phyloP scores from a whole-genome alignment of 1,140 invertebrate genomes.

The Drosophila truncata region DNA sequence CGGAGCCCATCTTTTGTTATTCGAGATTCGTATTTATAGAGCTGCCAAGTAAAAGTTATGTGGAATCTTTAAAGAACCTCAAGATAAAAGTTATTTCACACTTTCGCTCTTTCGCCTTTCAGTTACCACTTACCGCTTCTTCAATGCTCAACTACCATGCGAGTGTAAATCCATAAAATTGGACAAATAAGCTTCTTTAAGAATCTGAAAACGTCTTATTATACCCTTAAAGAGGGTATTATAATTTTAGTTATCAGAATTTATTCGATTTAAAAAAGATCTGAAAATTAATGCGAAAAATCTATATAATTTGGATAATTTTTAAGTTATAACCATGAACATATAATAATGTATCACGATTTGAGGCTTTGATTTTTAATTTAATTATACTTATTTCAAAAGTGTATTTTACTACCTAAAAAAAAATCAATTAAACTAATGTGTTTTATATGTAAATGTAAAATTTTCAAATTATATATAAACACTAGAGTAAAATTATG shows the following conservation, averaged over 20 bases:
- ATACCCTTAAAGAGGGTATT: not conserved
- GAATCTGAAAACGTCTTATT: not conserved
- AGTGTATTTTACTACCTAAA: no score
- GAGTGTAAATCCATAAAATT: conserved; percentile 7
- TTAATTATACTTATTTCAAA: no score
- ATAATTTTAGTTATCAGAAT: not conserved
- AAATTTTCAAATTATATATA: not conserved
- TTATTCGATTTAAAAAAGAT: not conserved
- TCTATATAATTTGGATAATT: not conserved
- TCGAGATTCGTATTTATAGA: conserved; percentile 1
- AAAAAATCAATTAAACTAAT: not conserved
- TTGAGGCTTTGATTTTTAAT: not conserved
- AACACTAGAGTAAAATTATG: no score
- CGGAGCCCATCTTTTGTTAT: conserved; percentile 6
- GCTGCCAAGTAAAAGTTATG: conserved; percentile 2
- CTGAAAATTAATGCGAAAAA: not conserved
- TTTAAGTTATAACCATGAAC: not conserved
- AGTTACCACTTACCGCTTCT: not conserved
- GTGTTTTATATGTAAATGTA: not conserved
- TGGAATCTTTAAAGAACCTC: not conserved
- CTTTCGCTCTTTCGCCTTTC: conserved; percentile 15
- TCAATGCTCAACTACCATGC: not conserved
- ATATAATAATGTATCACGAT: not conserved
- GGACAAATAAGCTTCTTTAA: not conserved
- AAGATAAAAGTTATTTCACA: conserved; percentile 14